Conservation (phyloP, 2,888 invertebrate species). For the Rhodophaea formosa region DNA sequence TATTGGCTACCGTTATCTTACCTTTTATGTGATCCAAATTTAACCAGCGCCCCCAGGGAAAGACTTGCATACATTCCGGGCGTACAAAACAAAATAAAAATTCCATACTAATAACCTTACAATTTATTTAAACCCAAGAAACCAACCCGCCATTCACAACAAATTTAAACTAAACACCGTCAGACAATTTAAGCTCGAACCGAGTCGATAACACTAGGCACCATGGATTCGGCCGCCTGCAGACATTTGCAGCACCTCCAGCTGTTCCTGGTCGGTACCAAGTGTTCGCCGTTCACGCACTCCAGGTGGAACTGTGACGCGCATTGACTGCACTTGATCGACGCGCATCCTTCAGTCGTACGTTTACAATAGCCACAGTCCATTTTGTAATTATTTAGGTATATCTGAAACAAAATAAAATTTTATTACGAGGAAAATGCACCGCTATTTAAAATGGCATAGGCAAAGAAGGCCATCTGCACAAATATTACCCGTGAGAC, state of each 20-base stretch:
- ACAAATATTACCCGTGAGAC: no score
- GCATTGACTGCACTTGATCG: slow-evolving; percentile 64
- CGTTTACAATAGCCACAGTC: slow-evolving; percentile 52
- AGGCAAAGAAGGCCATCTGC: no score
- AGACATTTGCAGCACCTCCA: slow-evolving; percentile 63
- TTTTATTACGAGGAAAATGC: no score
- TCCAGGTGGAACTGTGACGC: slow-evolving; percentile 63
- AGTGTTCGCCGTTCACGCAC: slow-evolving; percentile 56
- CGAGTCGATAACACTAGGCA: slow-evolving; percentile 35
- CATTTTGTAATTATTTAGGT: slow-evolving; percentile 41
- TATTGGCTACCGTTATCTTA: no score
- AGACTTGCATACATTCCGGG: no score
- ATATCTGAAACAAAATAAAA: background rate
- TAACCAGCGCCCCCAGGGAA: no score
- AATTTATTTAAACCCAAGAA: slow-evolving; percentile 14
- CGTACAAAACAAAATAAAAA: no score
- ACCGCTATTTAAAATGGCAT: no score
- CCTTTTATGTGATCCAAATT: no score
- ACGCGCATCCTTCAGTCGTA: slow-evolving; percentile 61
- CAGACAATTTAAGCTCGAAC: slow-evolving; percentile 37
- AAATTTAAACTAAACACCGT: slow-evolving; percentile 9
- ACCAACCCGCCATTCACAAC: slow-evolving; percentile 11
- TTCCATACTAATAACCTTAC: no score
- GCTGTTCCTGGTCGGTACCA: slow-evolving; percentile 52
- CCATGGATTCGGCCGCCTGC: slow-evolving; percentile 30